Base-by-base conservation (phyloP, 2,888 invertebrate species). In the Leptothorax acervorum region DNA sequence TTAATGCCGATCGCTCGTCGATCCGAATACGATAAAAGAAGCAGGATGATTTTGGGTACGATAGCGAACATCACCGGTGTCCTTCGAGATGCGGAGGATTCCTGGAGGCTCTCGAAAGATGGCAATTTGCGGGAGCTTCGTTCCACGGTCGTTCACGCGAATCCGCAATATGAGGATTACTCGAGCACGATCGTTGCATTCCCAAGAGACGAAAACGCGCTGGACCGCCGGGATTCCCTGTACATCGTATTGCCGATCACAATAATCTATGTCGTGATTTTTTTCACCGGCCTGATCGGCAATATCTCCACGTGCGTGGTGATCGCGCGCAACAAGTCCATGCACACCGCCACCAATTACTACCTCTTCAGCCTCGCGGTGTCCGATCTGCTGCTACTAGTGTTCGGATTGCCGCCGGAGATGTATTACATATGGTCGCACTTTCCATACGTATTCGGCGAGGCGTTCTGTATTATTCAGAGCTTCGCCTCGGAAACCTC, bases 281-380 rank as follows among this genome's bases (percentile, higher is more conserved):
- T 96, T 87, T 90, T 96, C 18, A 95, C 95, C 3, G 96, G 97
- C 0, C 93, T 96, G 2, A 91, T 96, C 15, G 97, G 97, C 1
- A 97, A 97, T 92, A 94, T 96, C 45, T 95, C 95, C 93, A 97
- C 97, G 62, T 97, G 97, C 91, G 94, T 96, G 39, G 96, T 97
- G n/a, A 96, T 97, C 82, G 95, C 95, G 82, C 95, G 95, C 91
- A 96, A 96, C 94, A 95, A 95, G 87, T 96, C 96, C 92, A 96
- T 97, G 96, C 96, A 96, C 93, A 96, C 96, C 2, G 96, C 96
- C 15, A 97, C 97, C 73, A 97, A 97, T 93, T 96, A 96, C 93
- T 97, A 97, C 92, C 95, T 97, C 65, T 96, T 96, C 94, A 96
- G 96, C 89, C 94, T 96, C 87, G 96, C 97, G n/a, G 94, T 96